Evolutionary conservation across 2,113 vertebrate species (phyloP).

Genomic region (Chlorocebus sabaeus): DNA sequence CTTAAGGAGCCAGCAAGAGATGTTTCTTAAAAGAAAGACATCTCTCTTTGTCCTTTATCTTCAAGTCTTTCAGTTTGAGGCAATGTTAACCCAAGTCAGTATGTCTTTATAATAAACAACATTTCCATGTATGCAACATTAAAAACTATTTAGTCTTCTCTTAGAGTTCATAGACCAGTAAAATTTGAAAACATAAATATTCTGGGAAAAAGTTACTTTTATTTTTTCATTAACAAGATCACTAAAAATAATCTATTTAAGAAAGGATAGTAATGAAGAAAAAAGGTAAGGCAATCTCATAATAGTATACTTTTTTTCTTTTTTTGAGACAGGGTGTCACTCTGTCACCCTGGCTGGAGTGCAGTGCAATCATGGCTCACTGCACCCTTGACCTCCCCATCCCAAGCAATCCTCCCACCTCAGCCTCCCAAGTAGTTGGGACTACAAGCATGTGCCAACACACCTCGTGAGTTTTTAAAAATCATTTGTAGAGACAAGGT

Average conservation of each 20-base stretch:
- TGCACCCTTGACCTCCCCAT: too few species aligned
- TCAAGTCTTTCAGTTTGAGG: background rate
- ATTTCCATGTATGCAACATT: background rate
- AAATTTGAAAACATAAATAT: conserved; percentile 31
- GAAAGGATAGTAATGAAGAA: background rate
- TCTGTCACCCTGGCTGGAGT: too few species aligned
- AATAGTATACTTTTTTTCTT: background rate
- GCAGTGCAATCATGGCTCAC: too few species aligned
- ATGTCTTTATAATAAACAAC: conserved; percentile 19
- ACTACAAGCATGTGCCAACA: too few species aligned
- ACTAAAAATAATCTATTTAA: conserved; percentile 8
- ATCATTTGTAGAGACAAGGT: too few species aligned
- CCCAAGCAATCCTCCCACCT: too few species aligned
- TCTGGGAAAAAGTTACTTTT: background rate
- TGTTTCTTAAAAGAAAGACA: background rate
- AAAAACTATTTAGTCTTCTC: background rate
- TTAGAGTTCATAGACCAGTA: background rate
- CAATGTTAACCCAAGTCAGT: background rate
- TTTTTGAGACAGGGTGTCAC: too few species aligned
- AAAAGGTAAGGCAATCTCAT: background rate
- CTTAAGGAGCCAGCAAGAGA: background rate
- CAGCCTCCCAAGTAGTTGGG: too few species aligned
- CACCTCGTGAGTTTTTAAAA: too few species aligned
- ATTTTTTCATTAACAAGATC: conserved; percentile 28
- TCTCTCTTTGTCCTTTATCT: background rate